These are phyloP conservation scores for Hydrotaea cyrtoneurina DNA, from an alignment of 2,888 invertebrate genomes.

Conservation along the genomic window DNA sequence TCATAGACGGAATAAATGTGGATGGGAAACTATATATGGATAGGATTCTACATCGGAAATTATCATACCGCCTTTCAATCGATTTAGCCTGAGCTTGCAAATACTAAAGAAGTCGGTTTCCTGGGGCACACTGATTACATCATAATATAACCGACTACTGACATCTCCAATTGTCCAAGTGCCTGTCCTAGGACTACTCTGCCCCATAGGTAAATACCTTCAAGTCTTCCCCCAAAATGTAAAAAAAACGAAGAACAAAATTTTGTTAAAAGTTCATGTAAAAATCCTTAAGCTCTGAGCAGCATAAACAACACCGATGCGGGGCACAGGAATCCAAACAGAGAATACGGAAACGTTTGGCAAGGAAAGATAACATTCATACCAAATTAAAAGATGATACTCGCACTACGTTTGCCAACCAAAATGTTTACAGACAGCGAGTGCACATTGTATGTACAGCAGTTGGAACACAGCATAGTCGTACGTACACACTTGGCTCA, in stretches of 20 bases:
- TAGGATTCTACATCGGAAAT: too few species aligned
- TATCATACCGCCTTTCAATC: too few species aligned
- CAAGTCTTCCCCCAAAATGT: neutral
- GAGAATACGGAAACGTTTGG: slow-evolving; percentile 60
- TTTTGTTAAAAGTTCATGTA: slow-evolving; percentile 48
- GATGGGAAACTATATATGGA: too few species aligned
- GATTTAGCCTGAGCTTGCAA: too few species aligned
- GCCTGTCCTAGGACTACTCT: neutral
- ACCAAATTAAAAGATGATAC: slow-evolving; percentile 51
- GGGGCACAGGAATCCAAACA: slow-evolving; percentile 18
- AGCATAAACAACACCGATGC: neutral
- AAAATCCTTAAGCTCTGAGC: slow-evolving; percentile 38
- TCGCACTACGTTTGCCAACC: neutral
- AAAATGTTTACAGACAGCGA: slow-evolving; percentile 18
- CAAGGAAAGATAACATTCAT: slow-evolving; percentile 58
- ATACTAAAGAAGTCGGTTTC: too few species aligned
- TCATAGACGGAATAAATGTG: too few species aligned
- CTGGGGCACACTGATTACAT: too few species aligned
- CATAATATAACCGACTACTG: too few species aligned
- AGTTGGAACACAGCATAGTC: neutral
- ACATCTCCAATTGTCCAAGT: too few species aligned
- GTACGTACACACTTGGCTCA: neutral
- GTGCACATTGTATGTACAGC: neutral
- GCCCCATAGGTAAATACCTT: slow-evolving; percentile 37
- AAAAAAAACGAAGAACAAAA: neutral